Percentiles rank a stretch among this genome's conserved stretches.
phyloP scores from a whole-genome alignment of 1,140 invertebrate species.

The Coenobita brevimanus region DNA sequence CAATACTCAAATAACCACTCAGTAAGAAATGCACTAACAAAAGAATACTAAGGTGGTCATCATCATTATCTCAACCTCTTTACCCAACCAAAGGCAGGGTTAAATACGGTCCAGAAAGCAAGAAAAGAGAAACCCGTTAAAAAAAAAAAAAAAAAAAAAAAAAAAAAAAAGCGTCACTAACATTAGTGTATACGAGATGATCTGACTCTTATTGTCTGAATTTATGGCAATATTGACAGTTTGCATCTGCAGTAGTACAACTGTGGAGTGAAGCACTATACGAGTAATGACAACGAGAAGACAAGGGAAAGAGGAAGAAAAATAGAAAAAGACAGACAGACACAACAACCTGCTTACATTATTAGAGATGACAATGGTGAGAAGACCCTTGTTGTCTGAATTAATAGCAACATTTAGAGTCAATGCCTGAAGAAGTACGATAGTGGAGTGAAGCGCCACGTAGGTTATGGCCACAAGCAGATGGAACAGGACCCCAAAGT shows the following conservation, averaged over 20 bases:
- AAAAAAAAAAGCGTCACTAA: no score
- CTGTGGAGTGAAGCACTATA: conserved; percentile 93
- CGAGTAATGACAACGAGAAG: conserved; percentile 94
- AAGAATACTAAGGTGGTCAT: no score
- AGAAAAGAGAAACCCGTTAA: no score
- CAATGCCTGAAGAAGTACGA: conserved; percentile 88
- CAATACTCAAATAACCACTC: no score
- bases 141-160: no score
- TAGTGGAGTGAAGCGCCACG: conserved; percentile 93
- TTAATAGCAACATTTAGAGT: conserved; percentile 98
- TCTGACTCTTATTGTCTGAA: conserved; percentile 96
- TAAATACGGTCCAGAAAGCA: no score
- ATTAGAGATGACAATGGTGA: conserved; percentile 99
- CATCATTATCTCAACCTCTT: no score
- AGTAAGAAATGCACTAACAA: no score
- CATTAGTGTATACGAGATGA: conserved; percentile 99
- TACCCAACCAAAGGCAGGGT: no score
- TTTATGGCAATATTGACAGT: conserved; percentile 98
- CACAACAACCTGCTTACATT: no score
- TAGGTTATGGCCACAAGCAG: conserved; percentile 91
- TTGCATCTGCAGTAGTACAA: conserved; percentile 87
- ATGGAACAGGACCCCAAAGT: conserved; percentile 91
- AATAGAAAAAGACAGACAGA: no score
- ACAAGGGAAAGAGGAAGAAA: no score
- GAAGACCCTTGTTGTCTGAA: conserved; percentile 96